phyloP scores from a whole-genome alignment of 2,113 vertebrate genomes.

The Phrynosoma blainvillii region DNA sequence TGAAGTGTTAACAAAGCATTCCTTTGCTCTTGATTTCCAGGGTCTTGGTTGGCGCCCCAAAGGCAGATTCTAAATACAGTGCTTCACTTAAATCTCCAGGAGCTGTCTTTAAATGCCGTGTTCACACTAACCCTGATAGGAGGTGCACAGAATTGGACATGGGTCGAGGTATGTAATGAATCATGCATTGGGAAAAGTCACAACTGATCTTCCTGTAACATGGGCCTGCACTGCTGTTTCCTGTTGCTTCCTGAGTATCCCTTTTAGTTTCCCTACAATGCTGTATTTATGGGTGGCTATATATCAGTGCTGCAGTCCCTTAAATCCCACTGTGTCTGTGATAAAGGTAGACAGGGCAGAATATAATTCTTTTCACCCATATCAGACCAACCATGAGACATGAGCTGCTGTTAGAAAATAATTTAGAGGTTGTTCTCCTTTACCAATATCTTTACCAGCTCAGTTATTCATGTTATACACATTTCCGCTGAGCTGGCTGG shows the following conservation, averaged over 20 bases:
- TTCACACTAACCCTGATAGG: slow-evolving; percentile 94
- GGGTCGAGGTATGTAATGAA: slow-evolving; percentile 87
- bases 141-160: slow-evolving; percentile 98
- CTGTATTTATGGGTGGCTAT: neutral
- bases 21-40: slow-evolving; percentile 75
- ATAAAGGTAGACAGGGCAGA: neutral
- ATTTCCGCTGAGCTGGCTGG: neutral
- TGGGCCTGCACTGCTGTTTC: neutral
- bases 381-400: neutral
- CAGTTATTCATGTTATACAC: neutral
- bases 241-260: neutral
- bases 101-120: slow-evolving; percentile 93
- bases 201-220: neutral
- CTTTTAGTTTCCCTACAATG: neutral
- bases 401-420: neutral
- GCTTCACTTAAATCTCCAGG: slow-evolving; percentile 89
- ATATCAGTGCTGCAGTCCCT: neutral
- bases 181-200: neutral
- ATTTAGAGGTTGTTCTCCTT: neutral
- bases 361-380: neutral
- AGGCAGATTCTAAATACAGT: slow-evolving; percentile 93
- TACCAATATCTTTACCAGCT: neutral
- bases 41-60: slow-evolving; percentile 95
- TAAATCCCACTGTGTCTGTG: neutral
- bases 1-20: slow-evolving; percentile 21